Percentiles rank a stretch among this genome's conserved stretches.
Conservation (phyloP, 2,113 vertebrate genomes). For the Coturnix japonica region DNA sequence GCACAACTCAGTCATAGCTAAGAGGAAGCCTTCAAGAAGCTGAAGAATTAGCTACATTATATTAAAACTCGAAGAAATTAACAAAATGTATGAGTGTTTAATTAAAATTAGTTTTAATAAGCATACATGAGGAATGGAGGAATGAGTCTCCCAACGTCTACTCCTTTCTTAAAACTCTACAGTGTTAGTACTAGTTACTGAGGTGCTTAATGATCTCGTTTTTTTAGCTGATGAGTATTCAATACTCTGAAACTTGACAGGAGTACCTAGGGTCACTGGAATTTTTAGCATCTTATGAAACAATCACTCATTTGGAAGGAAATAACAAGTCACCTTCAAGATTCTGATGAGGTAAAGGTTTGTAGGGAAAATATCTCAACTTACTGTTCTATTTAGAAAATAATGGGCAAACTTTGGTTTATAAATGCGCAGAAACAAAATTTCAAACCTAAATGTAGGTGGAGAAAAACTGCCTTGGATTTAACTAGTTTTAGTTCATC, state of each 20-base stretch:
- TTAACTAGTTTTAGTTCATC: not conserved
- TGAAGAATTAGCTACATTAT: not conserved
- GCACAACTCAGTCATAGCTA: not conserved
- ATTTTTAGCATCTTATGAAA: not conserved
- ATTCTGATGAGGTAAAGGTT: not conserved
- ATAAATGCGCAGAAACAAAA: not conserved
- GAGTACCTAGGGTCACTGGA: rapidly evolving
- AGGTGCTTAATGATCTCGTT: not conserved
- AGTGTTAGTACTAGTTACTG: not conserved
- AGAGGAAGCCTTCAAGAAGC: not conserved
- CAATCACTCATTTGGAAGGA: not conserved
- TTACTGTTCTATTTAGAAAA: not conserved
- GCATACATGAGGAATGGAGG: not conserved
- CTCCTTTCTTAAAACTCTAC: not conserved
- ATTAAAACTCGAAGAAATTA: not conserved
- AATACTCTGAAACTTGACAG: not conserved
- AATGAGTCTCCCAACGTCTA: not conserved
- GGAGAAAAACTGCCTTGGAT: not conserved
- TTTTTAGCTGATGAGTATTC: not conserved
- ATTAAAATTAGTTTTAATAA: not conserved
- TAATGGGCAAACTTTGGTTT: not conserved
- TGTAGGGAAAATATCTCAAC: not conserved
- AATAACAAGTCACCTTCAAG: not conserved
- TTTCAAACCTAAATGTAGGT: not conserved
- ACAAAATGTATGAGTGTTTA: not conserved